Evolutionary conservation across 64 coral and sea anemone genomes (phyloP).

Genomic region (Pocillopora verrucosa): DNA sequence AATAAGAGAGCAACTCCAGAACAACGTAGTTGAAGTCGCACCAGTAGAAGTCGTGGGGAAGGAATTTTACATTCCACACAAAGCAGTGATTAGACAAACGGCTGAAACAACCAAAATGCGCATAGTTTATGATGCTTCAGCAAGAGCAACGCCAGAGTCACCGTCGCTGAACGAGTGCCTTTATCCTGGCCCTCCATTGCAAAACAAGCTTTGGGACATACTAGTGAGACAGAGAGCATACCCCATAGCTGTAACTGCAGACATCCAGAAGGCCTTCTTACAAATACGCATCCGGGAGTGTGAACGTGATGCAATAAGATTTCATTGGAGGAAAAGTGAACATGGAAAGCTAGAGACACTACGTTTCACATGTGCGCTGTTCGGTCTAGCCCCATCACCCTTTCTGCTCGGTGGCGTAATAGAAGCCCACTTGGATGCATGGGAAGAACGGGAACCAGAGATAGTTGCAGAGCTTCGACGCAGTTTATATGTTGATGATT

Average conservation of each 20-base stretch:
- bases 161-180: constrained; percentile 43
- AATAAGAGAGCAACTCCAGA: constrained; percentile 3
- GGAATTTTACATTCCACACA: constrained; percentile 47
- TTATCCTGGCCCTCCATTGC: constrained; percentile 18
- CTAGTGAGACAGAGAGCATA: constrained; percentile 5
- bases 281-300: constrained; percentile 13
- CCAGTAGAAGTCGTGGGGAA: not conserved
- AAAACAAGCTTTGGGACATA: constrained; percentile 48
- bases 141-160: not conserved
- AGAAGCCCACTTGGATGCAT: not conserved
- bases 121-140: constrained; percentile 45
- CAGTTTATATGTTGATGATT: constrained; percentile 25
- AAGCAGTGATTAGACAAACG: constrained; percentile 33
- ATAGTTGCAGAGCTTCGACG: constrained; percentile 25
- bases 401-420: constrained; percentile 42
- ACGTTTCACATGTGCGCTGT: constrained; percentile 17
- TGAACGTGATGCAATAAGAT: constrained; percentile 27
- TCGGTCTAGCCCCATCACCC: constrained; percentile 20
- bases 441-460: constrained; percentile 20
- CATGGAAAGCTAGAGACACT: constrained; percentile 14
- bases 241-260: constrained; percentile 11
- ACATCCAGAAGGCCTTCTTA: constrained; percentile 23
- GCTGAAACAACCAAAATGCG: constrained; percentile 33
- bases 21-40: constrained; percentile 1
- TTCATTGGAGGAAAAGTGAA: constrained; percentile 32